These are phyloP conservation scores for Spilarctia lutea DNA, from an alignment of 2,888 invertebrate genomes.

Conservation along the genomic window DNA sequence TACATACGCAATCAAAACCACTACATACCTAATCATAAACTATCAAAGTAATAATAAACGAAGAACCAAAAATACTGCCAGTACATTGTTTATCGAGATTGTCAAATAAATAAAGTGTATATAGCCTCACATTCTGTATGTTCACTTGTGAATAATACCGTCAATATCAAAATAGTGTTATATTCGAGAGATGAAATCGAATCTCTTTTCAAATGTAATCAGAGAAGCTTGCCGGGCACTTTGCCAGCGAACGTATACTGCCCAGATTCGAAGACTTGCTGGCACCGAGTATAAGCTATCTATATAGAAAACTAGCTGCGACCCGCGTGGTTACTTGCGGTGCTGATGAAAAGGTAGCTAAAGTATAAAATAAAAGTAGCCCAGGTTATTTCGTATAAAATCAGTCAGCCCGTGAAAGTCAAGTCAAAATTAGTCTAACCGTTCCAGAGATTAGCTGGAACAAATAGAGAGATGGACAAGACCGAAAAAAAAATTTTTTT, in stretches of 20 bases:
- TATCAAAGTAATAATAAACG: conserved; percentile 18
- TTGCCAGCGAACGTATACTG: conserved; percentile 51
- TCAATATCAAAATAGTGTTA: conserved; percentile 42
- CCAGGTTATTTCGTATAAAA: no score
- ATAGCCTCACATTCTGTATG: conserved; percentile 21
- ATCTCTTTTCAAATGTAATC: conserved; percentile 59
- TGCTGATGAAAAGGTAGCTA: no score
- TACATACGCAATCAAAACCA: background rate
- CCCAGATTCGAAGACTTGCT: conserved; percentile 48
- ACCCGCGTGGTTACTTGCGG: no score
- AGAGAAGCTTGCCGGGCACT: conserved; percentile 51
- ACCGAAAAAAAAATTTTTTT: no score
- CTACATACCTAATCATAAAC: conserved; percentile 11
- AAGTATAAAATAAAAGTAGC: no score
- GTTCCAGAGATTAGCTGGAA: no score
- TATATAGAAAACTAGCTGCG: conserved; percentile 20
- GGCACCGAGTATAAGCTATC: conserved; percentile 41
- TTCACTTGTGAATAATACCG: conserved; percentile 30
- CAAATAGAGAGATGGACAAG: no score
- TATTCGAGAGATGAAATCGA: conserved; percentile 55
- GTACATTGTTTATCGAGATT: conserved; percentile 33
- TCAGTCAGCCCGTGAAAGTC: no score
- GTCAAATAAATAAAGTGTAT: conserved; percentile 28
- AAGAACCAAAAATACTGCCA: conserved; percentile 28
- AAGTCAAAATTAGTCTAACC: no score